Base-by-base conservation (phyloP, 2,113 vertebrate species). In the Protomyctophum bolini region DNA sequence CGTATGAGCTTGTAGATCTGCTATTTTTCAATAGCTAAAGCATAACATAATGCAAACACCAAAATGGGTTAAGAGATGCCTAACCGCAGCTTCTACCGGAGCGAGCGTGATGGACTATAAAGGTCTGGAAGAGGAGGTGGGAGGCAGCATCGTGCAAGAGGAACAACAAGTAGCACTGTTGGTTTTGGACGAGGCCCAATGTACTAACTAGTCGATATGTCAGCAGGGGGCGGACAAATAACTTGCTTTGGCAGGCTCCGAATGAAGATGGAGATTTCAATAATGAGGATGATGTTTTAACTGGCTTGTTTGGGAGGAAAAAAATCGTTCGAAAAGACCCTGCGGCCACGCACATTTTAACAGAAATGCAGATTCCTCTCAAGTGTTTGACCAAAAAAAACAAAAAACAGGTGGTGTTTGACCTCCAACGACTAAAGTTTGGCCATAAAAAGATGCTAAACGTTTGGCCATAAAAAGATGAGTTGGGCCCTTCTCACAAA, bases 131-230 rank as follows among this genome's bases (percentile, higher is more conserved):
- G 47, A 15, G 15, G 63, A 14, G 63, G 49, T 4, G 63, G 11
- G 0, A 14, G 63, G 11, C 3, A 14, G 48, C 14, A 58, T 68
- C 14, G 4, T 66, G 50, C 46, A 47, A 60, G 12, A 60, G 47
- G 51, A 65, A 73, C 68, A 75, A 80, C 62, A 15, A 63, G 83
- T 52, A 66, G 46, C 55, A 12, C 63, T 14, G 67, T 68, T 75
- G 67, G 66, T 80, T 76, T 82, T 74, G 72, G 81, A 71, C 14
- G 0, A 4, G 60, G 33, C 15, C 67, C 68, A 85, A 72, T 61
- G 69, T 62, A 58, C 57, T 47, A 70, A 58, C 57, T 47, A 70
- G 62, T 68, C 70, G 62, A 66, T 72, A 6, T 61, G 60, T 66
- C 65, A 75, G 61, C 45, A 60, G 33, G 54, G 55, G 56, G 59